phyloP scores from a whole-genome alignment of 2,113 vertebrate genomes.

The Ariopsis seemanni region DNA sequence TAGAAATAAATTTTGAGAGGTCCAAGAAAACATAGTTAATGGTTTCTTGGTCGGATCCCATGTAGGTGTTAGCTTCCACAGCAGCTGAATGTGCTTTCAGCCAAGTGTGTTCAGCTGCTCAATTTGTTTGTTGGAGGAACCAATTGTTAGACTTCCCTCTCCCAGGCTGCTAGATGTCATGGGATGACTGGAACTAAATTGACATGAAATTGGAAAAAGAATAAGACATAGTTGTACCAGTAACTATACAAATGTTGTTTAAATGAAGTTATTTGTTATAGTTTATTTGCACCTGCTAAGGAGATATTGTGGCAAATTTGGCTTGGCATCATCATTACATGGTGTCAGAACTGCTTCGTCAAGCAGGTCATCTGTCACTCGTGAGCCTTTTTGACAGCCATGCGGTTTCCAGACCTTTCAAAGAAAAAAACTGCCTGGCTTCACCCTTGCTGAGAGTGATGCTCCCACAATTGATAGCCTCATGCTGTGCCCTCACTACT shows the following conservation, averaged over 20 bases:
- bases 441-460: background rate
- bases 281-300: background rate
- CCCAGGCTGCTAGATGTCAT: too few species aligned
- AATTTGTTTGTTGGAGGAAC: background rate
- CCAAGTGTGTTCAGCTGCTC: constrained; percentile 10
- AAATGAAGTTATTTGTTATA: background rate
- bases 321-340: background rate
- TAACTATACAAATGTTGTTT: background rate
- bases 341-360: background rate
- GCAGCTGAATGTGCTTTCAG: background rate
- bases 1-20: too few species aligned
- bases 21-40: background rate
- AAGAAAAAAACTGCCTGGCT: constrained; percentile 2
- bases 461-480: constrained; percentile 1
- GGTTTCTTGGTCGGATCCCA: background rate
- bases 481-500: background rate
- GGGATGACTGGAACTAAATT: background rate
- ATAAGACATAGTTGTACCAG: background rate
- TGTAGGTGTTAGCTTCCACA: background rate
- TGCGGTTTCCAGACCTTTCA: background rate
- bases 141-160: background rate
- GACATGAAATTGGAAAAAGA: background rate
- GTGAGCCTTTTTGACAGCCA: constrained; percentile 16
- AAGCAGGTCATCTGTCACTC: constrained; percentile 21
- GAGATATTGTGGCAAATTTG: background rate